Percentiles rank a stretch among this genome's conserved stretches.
Evolutionary conservation across 2,113 vertebrate species (phyloP).

Genomic region (Uria aalge): DNA sequence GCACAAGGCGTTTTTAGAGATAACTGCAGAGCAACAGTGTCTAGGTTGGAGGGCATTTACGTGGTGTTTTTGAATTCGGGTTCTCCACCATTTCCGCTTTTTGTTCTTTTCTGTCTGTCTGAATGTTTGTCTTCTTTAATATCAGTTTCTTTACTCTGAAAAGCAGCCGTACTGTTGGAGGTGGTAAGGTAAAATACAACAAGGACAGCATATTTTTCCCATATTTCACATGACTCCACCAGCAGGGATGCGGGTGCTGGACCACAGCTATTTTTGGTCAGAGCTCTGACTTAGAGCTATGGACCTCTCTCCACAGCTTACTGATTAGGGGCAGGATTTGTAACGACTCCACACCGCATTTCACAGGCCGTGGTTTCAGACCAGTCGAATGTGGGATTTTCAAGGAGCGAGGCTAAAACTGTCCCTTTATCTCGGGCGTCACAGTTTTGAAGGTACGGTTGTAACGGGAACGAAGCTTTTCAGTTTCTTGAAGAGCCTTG

Average conservation of each 20-base stretch:
- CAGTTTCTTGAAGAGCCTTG: neutral
- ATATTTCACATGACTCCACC: neutral
- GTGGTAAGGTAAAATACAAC: neutral
- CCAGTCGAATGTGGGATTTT: neutral
- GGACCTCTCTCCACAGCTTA: accelerated
- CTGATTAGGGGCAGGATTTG: neutral
- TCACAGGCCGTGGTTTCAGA: accelerated
- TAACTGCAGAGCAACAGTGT: neutral
- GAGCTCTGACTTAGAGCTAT: neutral
- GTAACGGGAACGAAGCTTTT: neutral
- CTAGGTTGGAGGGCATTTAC: neutral
- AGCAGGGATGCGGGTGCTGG: neutral
- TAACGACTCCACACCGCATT: accelerated
- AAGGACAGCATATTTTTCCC: neutral
- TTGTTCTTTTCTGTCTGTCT: neutral
- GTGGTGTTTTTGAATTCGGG: accelerated
- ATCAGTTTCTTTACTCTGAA: neutral
- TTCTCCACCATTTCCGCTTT: neutral
- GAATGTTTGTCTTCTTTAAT: neutral
- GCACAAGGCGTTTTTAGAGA: neutral
- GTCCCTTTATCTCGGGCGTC: neutral
- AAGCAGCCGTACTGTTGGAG: neutral
- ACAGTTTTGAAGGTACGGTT: neutral
- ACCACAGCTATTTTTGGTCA: neutral
- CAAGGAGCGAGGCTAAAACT: neutral